Base-by-base conservation (phyloP, 2,888 invertebrate genomes). In the Diaprepes abbreviatus region DNA sequence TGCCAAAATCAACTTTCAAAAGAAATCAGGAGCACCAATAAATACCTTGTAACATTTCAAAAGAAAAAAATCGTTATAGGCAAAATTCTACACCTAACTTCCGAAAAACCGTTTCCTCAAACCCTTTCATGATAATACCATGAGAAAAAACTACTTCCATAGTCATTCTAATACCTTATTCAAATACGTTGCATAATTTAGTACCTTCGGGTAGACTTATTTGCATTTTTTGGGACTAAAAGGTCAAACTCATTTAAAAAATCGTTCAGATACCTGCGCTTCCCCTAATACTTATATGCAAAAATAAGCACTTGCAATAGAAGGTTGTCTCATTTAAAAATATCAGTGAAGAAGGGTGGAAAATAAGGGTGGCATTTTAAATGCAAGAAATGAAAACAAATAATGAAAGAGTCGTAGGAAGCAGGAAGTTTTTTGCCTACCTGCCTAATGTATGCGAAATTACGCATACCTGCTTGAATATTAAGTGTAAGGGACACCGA, bases 391-490 rank as follows among this genome's bases (percentile, higher is more conserved):
- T n/a, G 73, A 31, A 74, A 78, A 74, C 64, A 75, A 76, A 78
- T 75, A 67, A 70, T 71, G 78, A 63, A 72, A 52, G 64, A 76
- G 75, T 75, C 10, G 77, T 77, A 78, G 79, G 80, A 79, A 80
- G 79, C 72, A 70, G 73, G 73, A 74, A 19, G 73, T 80, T 83
- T 83, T 83, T 83, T 83, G 78, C 80, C 83, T 85, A 84, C 84
- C 84, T 85, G 84, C 81, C 79, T 83, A 84, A 83, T 83, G 78
- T 84, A 84, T 84, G 84, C 83, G 82, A 84, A 84, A 81, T 81
- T 83, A 83, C 82, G 82, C 83, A 82, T 84, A 84, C 84, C 84
- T 85, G 85, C 83, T 83, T 83, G 83, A 80, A 84, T 85, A 83
- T 84, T 84, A 84, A 84, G 83, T 84, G 84, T 83, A 83, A 84